Evolutionary conservation across 2,888 invertebrate genomes (phyloP), one percentile per base, ranked within the genome.

Genomic region (Coleophora deauratella): DNA sequence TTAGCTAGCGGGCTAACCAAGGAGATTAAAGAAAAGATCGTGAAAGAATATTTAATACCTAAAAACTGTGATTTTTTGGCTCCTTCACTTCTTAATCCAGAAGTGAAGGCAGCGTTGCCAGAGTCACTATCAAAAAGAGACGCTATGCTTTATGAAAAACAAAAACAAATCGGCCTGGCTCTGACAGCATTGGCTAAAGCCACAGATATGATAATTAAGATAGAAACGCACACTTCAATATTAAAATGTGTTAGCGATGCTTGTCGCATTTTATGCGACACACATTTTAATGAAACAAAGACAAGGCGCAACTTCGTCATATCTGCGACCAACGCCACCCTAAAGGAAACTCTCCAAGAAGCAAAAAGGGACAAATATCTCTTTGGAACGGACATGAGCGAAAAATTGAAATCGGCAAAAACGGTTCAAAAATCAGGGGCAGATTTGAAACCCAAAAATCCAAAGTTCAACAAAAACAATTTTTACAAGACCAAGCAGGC

Each of bases 241-340:
- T n/a, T 42, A n/a, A 43, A 43, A 34, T 10, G 31, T 1, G 1
- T 44, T 2, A 44, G 42, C 27, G 44, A 46, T 15, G 46, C 44
- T 1, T 35, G 44, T 13, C 41, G 43, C 2, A n/a, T 46, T 12
- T 35, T 46, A 27, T 43, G 42, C 14, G 46, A 46, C 13, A 27
- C 8, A 10, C 43, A 43, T 32, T 42, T 11, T n/a, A 21, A 35
- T 15, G 42, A 42, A 9, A 42, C 42, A 9, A 28, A 13, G 14
- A 32, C 28, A 7, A n/a, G 42, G 1, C 14, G 38, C 9, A 9
- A 2, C 1, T 42, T 42, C 21, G 14, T 38, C 2, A 38, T 42
- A 10, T 37, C 34, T n/a, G 1, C 15, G 38, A n/a, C n/a, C 1
- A 42, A 42, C 21, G 13, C 30, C 1, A 27, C 30, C 7, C 10